Conservation (phyloP, 1,140 invertebrate genomes). For the Hylaeus anthracinus region DNA sequence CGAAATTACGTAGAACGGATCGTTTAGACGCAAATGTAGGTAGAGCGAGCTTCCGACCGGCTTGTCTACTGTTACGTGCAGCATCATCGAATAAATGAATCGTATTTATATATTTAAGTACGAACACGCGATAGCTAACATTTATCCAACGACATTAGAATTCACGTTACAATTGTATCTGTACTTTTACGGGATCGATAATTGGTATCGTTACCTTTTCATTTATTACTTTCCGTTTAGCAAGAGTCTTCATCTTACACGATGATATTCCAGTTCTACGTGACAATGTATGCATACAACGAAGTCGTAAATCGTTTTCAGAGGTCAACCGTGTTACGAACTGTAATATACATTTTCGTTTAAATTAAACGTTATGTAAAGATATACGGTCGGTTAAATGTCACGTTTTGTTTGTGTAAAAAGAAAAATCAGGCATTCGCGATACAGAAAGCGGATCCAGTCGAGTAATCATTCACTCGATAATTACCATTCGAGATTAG, state of each 20-base stretch:
- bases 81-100: neutral
- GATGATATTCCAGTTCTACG: neutral
- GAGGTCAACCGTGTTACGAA: neutral
- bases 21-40: neutral
- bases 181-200: neutral
- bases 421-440: neutral
- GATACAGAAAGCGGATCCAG: neutral
- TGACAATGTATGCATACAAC: neutral
- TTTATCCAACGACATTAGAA: neutral
- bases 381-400: neutral
- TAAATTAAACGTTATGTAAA: neutral
- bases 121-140: neutral
- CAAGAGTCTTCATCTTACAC: neutral
- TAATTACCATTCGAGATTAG: slow-evolving; percentile 1
- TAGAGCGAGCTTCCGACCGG: neutral
- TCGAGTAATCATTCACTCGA: neutral
- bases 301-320: neutral
- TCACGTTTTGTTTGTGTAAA: neutral
- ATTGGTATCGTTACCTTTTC: neutral
- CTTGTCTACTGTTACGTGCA: slow-evolving; percentile 8
- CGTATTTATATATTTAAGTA: neutral
- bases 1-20: slow-evolving; percentile 5
- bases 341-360: too few species aligned
- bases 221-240: neutral
- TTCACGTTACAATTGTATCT: neutral